Conservation (phyloP, 2,797 vertebrate species). For the Distichodus sexfasciatus region DNA sequence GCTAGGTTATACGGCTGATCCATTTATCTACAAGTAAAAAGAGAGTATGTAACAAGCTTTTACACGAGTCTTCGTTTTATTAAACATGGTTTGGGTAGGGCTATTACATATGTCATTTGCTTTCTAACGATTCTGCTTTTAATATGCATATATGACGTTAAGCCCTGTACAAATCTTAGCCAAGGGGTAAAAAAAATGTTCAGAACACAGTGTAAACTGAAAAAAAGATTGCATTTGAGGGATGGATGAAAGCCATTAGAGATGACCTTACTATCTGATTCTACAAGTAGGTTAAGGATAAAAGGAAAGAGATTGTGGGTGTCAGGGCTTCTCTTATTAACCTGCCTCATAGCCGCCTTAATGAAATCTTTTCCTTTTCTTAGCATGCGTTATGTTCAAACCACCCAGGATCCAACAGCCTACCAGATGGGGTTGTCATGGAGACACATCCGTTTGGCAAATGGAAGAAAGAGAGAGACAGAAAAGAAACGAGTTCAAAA, state of each 20-base stretch:
- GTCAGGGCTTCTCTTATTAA: conserved; percentile 30
- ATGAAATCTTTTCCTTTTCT: conserved; percentile 19
- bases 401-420: background rate
- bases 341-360: conserved; percentile 22
- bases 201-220: background rate
- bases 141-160: too few species aligned
- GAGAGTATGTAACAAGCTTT: too few species aligned
- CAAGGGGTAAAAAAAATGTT: background rate
- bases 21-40: too few species aligned
- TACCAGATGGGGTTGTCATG: background rate
- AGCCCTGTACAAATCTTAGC: too few species aligned
- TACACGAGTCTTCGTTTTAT: too few species aligned
- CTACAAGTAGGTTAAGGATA: conserved; percentile 21
- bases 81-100: too few species aligned
- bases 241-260: conserved; percentile 19
- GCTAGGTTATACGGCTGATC: too few species aligned
- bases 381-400: background rate
- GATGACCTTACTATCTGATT: conserved; percentile 20
- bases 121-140: too few species aligned
- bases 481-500: background rate
- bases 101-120: too few species aligned
- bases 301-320: background rate
- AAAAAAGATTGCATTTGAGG: background rate
- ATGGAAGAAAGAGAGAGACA: background rate
- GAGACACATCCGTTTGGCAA: conserved; percentile 4